A percentile compares a stretch with the other conserved stretches of the same genome.
Conservation (phyloP, 2,113 vertebrate species). For the Forbesichthys agassizii region DNA sequence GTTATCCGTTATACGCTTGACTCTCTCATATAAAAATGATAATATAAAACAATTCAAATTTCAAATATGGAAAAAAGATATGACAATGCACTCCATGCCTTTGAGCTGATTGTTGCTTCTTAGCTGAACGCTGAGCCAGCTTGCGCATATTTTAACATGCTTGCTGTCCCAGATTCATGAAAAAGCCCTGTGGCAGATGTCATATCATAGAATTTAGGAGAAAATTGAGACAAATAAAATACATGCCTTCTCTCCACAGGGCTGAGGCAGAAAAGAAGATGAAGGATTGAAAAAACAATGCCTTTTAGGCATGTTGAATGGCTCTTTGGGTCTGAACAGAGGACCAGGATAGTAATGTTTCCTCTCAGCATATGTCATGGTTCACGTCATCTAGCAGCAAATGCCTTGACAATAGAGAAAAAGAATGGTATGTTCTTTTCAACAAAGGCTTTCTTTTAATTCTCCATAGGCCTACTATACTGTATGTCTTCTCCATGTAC, state of each 20-base stretch:
- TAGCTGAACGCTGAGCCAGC: slow-evolving; percentile 1
- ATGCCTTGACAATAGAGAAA: slow-evolving; percentile 11
- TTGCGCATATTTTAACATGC: slow-evolving; percentile 47
- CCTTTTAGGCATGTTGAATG: slow-evolving; percentile 37
- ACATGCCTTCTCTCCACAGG: slow-evolving; percentile 15
- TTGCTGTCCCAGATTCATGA: slow-evolving; percentile 52
- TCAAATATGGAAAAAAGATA: neutral
- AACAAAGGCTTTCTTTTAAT: neutral
- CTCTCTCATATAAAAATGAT: neutral
- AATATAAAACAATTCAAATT: slow-evolving; percentile 2
- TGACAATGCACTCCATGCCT: slow-evolving; percentile 39
- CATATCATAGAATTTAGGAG: slow-evolving; percentile 39
- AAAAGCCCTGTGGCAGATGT: slow-evolving; percentile 42
- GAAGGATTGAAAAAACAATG: neutral
- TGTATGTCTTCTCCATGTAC: no score
- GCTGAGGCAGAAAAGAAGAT: slow-evolving; percentile 3
- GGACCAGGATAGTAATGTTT: slow-evolving; percentile 41
- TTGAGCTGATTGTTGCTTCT: slow-evolving; percentile 45
- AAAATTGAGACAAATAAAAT: slow-evolving; percentile 26
- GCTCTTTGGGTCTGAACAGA: slow-evolving; percentile 39
- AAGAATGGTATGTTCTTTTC: neutral
- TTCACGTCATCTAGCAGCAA: slow-evolving; percentile 30
- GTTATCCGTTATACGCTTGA: neutral
- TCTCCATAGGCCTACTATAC: no score
- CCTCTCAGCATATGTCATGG: slow-evolving; percentile 34